Conservation (phyloP, 2,888 invertebrate genomes). For the Sarcophaga carnaria region DNA sequence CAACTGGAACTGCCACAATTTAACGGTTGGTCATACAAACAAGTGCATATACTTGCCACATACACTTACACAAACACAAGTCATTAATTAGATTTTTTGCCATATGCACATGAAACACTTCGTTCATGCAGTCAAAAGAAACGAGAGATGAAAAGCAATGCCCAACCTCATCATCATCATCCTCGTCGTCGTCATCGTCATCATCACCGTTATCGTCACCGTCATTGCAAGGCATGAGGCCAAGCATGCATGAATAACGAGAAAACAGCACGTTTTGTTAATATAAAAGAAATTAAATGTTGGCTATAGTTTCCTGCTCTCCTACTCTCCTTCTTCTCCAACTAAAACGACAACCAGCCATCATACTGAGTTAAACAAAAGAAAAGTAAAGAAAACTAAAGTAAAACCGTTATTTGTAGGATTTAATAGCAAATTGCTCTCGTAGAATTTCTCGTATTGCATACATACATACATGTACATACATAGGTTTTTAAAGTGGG, state of each 20-base stretch:
- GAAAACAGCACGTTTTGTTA: conserved; percentile 63
- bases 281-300: conserved; percentile 52
- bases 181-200: conserved; percentile 24
- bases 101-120: conserved; percentile 54
- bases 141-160: conserved; percentile 1
- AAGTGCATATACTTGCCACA: conserved; percentile 40
- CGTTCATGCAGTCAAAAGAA: background rate
- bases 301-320: conserved; percentile 30
- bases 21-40: conserved; percentile 53
- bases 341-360: background rate
- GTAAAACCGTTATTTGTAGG: conserved; percentile 12
- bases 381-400: background rate
- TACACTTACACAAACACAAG: conserved; percentile 25
- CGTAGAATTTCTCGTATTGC: conserved; percentile 12
- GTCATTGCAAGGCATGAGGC: conserved; percentile 44
- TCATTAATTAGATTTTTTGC: conserved; percentile 64
- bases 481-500: background rate
- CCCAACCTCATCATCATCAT: conserved; percentile 35
- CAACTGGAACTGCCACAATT: conserved; percentile 45
- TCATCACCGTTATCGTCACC: too few relatives aligned
- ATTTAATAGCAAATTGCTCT: conserved; percentile 17
- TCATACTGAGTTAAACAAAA: background rate
- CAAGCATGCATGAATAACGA: conserved; percentile 34
- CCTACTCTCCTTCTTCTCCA: background rate
- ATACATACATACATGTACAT: background rate